Base-by-base conservation (phyloP, 2,888 invertebrate genomes). In the Pristionchus japonicus region DNA sequence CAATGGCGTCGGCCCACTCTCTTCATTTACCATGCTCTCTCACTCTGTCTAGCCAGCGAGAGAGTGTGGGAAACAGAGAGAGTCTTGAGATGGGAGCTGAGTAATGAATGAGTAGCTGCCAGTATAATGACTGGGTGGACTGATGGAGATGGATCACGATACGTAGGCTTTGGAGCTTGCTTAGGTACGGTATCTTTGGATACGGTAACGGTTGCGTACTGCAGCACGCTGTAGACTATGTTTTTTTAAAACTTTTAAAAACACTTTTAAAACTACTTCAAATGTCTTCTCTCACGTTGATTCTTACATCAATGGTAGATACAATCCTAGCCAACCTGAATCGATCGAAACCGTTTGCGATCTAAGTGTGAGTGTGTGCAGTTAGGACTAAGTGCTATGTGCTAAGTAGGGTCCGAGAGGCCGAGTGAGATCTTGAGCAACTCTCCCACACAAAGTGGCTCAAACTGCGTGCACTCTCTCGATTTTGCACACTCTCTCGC, bases 61-160 rank as follows among this genome's bases (percentile, higher is more conserved):
- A n/a, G n/a, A 57, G 57, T n/a, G 3, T n/a, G 31, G 34, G 34
- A 15, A 34, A 1, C 3, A 34, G 34, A 34, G 67, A 34, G 67
- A 34, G 15, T n/a, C n/a, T n/a, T 9, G 34, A 57, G 57, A 57
- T 57, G 47, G 3, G 70, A 70, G 37, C 70, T 1, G 43, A 47
- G 77, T 47, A 77, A 77, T 77, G 27, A 77, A 47, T 70, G 70
- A 70, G 70, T 37, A 15, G 64, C 13, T 31, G 70, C 70, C 64
- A 34, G 20, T 67, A 20, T 70, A 70, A 70, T 70, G 70, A 70
- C 37, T 34, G 61, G 13, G 27, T n/a, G 27, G 61, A n/a, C n/a
- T n/a, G 70, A 70, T 70, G 70, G 40, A 70, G 70, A 70, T 70
- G 37, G 70, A 70, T 70, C 70, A 70, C 70, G 70, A 70, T 40